Percentiles rank a stretch among this genome's conserved stretches.
These are phyloP conservation scores for Girardinus metallicus DNA, from an alignment of 2,797 vertebrate genomes.

Conservation along the genomic window DNA sequence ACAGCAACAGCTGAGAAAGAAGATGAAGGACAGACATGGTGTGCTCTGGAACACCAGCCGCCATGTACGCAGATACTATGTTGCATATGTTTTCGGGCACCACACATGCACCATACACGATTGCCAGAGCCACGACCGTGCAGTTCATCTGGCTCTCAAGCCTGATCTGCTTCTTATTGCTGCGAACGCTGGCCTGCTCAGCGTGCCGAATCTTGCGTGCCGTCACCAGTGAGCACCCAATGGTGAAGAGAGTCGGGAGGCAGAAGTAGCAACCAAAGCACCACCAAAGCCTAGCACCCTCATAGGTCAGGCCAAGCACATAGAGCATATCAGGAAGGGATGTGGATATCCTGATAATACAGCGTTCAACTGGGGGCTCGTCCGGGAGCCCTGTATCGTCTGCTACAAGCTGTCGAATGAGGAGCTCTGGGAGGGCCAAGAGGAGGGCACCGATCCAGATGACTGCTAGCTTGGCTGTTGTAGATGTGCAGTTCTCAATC, in stretches of 20 bases:
- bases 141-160: slow-evolving; percentile 99
- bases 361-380: slow-evolving; percentile 81
- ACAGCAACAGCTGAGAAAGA: slow-evolving; percentile 95
- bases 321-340: slow-evolving; percentile 93
- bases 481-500: slow-evolving; percentile 97
- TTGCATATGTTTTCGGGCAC: slow-evolving; percentile 99
- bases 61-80: slow-evolving; percentile 96
- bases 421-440: slow-evolving; percentile 93
- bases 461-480: slow-evolving; percentile 93
- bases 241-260: slow-evolving; percentile 96
- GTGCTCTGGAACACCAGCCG: slow-evolving; percentile 89
- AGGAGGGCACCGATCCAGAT: slow-evolving; percentile 97
- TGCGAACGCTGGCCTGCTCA: slow-evolving; percentile 90
- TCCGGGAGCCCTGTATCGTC: slow-evolving; percentile 78
- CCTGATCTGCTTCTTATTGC: slow-evolving; percentile 95
- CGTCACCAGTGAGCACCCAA: slow-evolving; percentile 93
- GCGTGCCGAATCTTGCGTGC: slow-evolving; percentile 92
- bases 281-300: slow-evolving; percentile 96
- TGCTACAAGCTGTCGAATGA: slow-evolving; percentile 89
- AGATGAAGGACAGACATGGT: slow-evolving; percentile 94
- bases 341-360: slow-evolving; percentile 91
- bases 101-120: slow-evolving; percentile 95
- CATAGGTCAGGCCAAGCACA: slow-evolving; percentile 93
- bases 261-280: slow-evolving; percentile 99
- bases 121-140: slow-evolving; percentile 95